Base-by-base conservation (phyloP, 37 sponge, comb jelly and placozoan genomes). In the Axinella damicornis region DNA sequence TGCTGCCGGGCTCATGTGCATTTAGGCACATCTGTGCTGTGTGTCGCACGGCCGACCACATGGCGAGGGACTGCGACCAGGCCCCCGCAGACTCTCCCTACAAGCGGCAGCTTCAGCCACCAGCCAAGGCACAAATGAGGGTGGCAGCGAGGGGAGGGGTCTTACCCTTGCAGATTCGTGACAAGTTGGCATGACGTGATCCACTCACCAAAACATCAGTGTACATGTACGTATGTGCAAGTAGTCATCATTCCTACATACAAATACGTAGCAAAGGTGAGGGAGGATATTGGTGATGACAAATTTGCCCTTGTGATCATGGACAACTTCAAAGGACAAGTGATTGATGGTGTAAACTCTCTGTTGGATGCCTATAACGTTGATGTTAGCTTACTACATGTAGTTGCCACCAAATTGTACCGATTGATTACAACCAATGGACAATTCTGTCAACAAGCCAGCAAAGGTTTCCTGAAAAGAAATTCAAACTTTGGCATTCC, bases 301-400 rank as follows among this genome's bases (percentile, higher is more conserved):
- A 14, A 14, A 13, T 24, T 24, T 30, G 68, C 68, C 24, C n/a
- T 88, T 20, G 76, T 52, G 6, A 74, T 80, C 16, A 77, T 66
- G 69, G 88, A 88, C 64, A 67, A 52, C 31, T 88, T 88, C 41
- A 62, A 74, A n/a, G 88, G 76, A 66, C 82, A 81, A 38, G 22
- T 12, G 17, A 56, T 18, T 20, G 57, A 18, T 15, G 18, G 18
- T 18, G 18, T 56, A 15, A 18, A 38, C 38, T 25, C 28, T 83
- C 83, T 53, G 68, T 79, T 14, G 83, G 71, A 39, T 36, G 74
- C 30, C 74, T 70, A 65, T 41, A 83, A 34, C 30, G 0, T 19
- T 55, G 64, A 39, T 73, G 78, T 30, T 78, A 32, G 28, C 34
- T 57, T 84, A n/a, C 54, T 84, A n/a, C n/a, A n/a, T n/a, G n/a